Base-by-base conservation (phyloP, 1,140 invertebrate genomes). In the fruit fly (Drosophila melanogaster) region DNA sequence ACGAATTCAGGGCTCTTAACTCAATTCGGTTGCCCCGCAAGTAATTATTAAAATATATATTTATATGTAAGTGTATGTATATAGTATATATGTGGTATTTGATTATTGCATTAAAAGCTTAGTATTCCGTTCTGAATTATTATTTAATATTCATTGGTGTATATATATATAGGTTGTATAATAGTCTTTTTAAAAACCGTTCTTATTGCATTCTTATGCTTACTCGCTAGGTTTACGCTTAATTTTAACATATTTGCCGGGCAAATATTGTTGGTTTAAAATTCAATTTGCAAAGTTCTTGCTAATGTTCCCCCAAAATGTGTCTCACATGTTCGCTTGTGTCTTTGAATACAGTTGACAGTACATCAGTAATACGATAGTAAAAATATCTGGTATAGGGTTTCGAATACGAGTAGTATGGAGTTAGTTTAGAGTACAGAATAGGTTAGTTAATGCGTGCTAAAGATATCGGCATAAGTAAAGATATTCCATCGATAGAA, bases 21-120 rank as follows among this genome's bases (percentile, higher is more conserved):
- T 43, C 43, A 41, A 59, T 73, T 73, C 26, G 47, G 49, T 49
- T 70, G 43, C 69, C 35, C 22, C 72, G 47, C 49, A 79, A 65
- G 67, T 79, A 70, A 49, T 64, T 86, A 83, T 72, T 86, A 87
- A 86, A 86, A 86, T 87, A 86, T 33, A 33, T 38, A 38, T 86
- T 37, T 72, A 50, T 69, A 11, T 26, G 35, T 73, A 22, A 12
- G 30, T 71, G 15, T 71, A 37, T 72, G 46, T 71, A 69, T 72
- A 72, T 72, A 59, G 44, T 77, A 56, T 77, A 56, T 60, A 64
- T 80, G 26, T 77, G 70, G 64, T 83, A 77, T 81, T 87, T 89
- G 79, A 89, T 84, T 89, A 89, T 89, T 89, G 84, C 84, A 79
- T 89, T 89, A 89, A 89, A 89, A 89, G 84, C 84, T 89, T 89